Base-by-base conservation (phyloP, 1,140 invertebrate species). In the Drosophila prosaltans region DNA sequence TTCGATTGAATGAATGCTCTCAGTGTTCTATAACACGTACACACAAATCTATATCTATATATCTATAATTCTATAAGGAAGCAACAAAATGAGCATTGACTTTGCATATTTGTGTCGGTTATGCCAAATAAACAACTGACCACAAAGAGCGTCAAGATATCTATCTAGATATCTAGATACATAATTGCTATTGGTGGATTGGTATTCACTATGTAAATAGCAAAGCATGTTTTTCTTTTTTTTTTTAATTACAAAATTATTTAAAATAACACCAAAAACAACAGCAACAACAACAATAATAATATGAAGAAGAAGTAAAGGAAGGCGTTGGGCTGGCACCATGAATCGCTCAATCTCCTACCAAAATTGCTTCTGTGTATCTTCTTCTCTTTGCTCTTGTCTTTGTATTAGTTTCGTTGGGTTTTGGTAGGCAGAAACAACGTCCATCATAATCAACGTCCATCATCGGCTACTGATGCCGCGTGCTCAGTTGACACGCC, bases 391-490 rank as follows among this genome's bases (percentile, higher is more conserved):
- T 43, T 58, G 78, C 55, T 48, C 72, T 68, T 76, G 66, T 75
- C 32, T 36, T 36, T 2, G 32, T 36, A 4, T 36, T 36, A 36
- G 32, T 36, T 36, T 36, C 1, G 32, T 36, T 36, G 32, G 32
- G 45, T 21, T 39, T 28, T 72, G 74, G 76, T 66, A 72, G 81
- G 69, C 82, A 67, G 68, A 68, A 70, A 70, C 45, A 78, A 89
- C 80, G 84, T 89, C 84, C 84, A 89, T 89, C 84, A 88, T 88
- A 88, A 88, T 88, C 84, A 88, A 88, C 84, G 84, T 88, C 80
- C 84, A 88, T 88, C 84, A 89, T 89, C 84, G 84, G 78, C 78
- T 89, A 77, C 83, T 80, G 45, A 51, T 51, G 84, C 79, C 78
- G 78, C 78, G 78, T 88, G 83, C 85, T 76, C 70, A 59, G 79